Conservation (phyloP, 2,113 vertebrate genomes). For the Eublepharis macularius region DNA sequence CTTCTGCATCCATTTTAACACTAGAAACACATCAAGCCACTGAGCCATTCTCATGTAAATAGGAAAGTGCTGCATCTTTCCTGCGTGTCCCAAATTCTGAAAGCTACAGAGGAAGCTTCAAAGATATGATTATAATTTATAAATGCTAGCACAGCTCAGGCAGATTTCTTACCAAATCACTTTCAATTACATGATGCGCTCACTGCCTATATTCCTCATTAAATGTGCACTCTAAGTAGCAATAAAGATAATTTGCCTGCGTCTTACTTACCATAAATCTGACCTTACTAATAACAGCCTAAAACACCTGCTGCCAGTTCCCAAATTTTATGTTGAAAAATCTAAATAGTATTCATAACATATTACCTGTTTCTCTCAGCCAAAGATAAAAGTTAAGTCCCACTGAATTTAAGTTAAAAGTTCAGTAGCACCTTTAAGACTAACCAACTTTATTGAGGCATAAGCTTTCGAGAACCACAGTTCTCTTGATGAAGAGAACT, state of each 20-base stretch:
- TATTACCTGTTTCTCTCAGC: not conserved
- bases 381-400: not conserved
- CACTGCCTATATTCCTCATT: constrained; percentile 55
- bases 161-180: not conserved
- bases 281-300: constrained; percentile 53
- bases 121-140: constrained; percentile 40
- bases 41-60: rapidly evolving
- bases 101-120: constrained; percentile 24
- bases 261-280: constrained; percentile 35
- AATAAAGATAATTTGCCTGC: constrained; percentile 50
- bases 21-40: not conserved
- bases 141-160: constrained; percentile 5
- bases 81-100: constrained; percentile 25
- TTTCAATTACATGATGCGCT: constrained; percentile 14
- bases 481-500: too few species aligned
- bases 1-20: constrained; percentile 10
- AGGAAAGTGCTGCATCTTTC: not conserved
- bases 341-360: constrained; percentile 55
- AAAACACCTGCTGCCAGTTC: constrained; percentile 40
- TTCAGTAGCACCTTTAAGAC: too few species aligned
- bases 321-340: constrained; percentile 46
- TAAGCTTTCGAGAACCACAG: not conserved
- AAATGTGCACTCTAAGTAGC: constrained; percentile 21
- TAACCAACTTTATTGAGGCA: too few species aligned
- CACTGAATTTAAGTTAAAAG: not conserved